These are phyloP conservation scores for Allobates femoralis DNA, from an alignment of 2,797 vertebrate species.

Conservation along the genomic window DNA sequence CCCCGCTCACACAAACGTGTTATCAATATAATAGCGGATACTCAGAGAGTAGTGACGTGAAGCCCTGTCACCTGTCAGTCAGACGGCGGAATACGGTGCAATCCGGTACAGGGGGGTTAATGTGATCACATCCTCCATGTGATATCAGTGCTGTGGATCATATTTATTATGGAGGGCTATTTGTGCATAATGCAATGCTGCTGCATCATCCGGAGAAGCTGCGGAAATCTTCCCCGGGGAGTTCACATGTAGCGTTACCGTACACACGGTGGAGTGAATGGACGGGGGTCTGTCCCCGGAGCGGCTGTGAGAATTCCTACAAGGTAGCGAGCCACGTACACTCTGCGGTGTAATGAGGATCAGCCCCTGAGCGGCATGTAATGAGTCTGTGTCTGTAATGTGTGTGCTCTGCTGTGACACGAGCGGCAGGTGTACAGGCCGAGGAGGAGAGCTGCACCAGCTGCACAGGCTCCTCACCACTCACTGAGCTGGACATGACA, in stretches of 20 bases:
- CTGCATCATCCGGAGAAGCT: neutral
- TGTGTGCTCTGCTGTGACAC: constrained; percentile 27
- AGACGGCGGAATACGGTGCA: neutral
- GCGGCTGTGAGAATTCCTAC: neutral
- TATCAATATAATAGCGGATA: neutral
- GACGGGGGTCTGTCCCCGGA: neutral
- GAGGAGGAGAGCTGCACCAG: constrained; percentile 22
- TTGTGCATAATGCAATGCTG: neutral
- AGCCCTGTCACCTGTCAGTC: constrained; percentile 2
- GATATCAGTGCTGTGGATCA: neutral
- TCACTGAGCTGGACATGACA: neutral
- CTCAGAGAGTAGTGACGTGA: constrained; percentile 1
- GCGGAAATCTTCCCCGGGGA: neutral
- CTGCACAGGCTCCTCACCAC: constrained; percentile 27
- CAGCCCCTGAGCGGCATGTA: neutral
- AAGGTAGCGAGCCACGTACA: neutral
- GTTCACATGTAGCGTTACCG: neutral
- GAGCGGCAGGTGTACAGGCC: constrained; percentile 17
- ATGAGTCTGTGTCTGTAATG: constrained; percentile 34
- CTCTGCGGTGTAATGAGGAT: too few relatives aligned
- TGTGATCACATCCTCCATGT: neutral
- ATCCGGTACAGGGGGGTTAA: neutral
- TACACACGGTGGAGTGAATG: neutral
- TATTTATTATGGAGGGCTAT: constrained; percentile 1
- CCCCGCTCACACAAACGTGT: neutral